Evolutionary conservation across 2,888 invertebrate species (phyloP).

Genomic region (Dolichopus griseipennis): DNA sequence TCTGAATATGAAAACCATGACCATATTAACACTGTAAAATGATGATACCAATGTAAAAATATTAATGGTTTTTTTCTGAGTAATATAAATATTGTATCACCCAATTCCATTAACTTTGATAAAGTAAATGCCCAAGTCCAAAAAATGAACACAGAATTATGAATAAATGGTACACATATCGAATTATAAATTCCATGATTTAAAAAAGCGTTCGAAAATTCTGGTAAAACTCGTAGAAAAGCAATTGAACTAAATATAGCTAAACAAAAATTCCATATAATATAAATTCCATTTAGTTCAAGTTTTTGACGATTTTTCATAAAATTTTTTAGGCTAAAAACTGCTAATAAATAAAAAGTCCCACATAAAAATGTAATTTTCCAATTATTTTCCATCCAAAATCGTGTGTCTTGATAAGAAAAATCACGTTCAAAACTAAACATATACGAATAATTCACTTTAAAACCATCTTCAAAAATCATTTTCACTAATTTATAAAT

Average conservation of each 20-base stretch:
- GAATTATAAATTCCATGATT: constrained; percentile 92
- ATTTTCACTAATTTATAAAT: not conserved
- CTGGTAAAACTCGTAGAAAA: constrained; percentile 84
- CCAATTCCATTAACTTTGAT: constrained; percentile 92
- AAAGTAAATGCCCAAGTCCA: constrained; percentile 98
- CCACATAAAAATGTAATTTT: constrained; percentile 79
- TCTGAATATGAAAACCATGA: constrained; percentile 90
- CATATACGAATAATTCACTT: constrained; percentile 83
- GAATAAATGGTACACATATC: constrained; percentile 87
- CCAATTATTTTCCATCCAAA: constrained; percentile 97
- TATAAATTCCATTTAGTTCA: constrained; percentile 76
- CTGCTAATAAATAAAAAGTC: constrained; percentile 84
- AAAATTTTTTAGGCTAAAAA: constrained; percentile 86
- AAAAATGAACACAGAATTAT: constrained; percentile 87
- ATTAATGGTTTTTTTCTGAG: constrained; percentile 87
- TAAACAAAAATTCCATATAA: constrained; percentile 84
- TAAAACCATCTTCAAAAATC: not conserved
- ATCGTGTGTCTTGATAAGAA: constrained; percentile 75
- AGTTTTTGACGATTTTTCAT: constrained; percentile 84
- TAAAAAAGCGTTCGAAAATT: constrained; percentile 77
- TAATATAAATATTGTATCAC: constrained; percentile 90
- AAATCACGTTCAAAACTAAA: constrained; percentile 94
- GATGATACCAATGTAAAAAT: constrained; percentile 95
- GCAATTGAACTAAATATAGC: constrained; percentile 94
- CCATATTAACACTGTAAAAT: constrained; percentile 88